These are phyloP conservation scores for Limosa lapponica DNA, from an alignment of 2,797 vertebrate genomes.

Conservation along the genomic window DNA sequence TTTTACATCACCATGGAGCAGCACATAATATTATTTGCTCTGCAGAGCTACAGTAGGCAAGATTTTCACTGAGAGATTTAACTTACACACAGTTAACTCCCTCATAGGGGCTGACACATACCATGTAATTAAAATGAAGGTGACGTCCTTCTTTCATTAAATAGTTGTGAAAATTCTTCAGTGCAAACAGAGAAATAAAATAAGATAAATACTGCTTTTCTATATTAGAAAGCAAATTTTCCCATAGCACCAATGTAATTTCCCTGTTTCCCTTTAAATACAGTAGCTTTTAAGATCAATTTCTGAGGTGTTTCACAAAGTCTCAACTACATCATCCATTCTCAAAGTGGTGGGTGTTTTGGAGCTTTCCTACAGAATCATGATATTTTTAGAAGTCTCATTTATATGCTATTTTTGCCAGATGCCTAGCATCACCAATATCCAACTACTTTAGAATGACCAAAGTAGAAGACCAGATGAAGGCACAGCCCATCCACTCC, in stretches of 20 bases:
- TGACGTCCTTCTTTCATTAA: not conserved
- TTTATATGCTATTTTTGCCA: not conserved
- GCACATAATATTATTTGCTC: not conserved
- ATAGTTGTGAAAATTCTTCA: not conserved
- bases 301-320: not conserved
- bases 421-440: not conserved
- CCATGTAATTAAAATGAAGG: not conserved
- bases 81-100: not conserved
- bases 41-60: not conserved
- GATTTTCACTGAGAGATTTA: not conserved
- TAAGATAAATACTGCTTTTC: not conserved
- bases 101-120: not conserved
- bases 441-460: not conserved
- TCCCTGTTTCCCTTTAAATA: not conserved
- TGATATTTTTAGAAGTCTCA: not conserved
- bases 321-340: not conserved
- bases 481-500: not conserved
- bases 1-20: not conserved
- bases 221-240: not conserved
- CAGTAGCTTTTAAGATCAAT: not conserved
- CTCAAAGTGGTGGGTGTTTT: not conserved
- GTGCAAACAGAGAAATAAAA: not conserved
- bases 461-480: rapidly evolving
- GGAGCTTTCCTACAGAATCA: not conserved
- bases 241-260: not conserved